A percentile compares a stretch with the other conserved stretches of the same genome.
Conservation (phyloP, 2,888 invertebrate genomes). For the Cephus pygmeus region DNA sequence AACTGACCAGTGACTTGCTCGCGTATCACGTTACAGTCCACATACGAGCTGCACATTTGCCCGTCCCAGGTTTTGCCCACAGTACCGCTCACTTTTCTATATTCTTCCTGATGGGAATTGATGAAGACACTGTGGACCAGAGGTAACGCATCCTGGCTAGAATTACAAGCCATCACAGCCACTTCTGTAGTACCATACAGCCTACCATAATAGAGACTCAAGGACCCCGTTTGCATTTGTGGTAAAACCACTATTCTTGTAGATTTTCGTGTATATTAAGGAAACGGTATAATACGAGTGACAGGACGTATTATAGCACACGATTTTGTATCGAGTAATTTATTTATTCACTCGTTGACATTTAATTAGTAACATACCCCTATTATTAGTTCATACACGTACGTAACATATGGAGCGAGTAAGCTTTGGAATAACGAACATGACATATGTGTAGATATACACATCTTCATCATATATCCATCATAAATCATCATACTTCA, state of each 20-base stretch:
- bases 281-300: background rate
- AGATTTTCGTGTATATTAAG: background rate
- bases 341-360: background rate
- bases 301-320: background rate
- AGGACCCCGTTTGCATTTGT: background rate
- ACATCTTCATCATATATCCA: too few relatives aligned
- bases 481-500: too few relatives aligned
- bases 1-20: slow-evolving; percentile 5
- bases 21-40: slow-evolving; percentile 17
- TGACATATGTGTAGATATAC: background rate
- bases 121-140: slow-evolving; percentile 26
- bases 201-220: background rate
- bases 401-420: background rate
- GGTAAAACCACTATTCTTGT: background rate
- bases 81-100: slow-evolving; percentile 16
- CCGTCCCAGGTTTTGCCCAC: slow-evolving; percentile 8
- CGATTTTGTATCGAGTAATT: background rate
- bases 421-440: background rate
- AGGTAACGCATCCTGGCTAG: background rate
- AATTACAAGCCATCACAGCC: background rate
- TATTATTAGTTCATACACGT: background rate
- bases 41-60: background rate
- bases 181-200: background rate
- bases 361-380: background rate
- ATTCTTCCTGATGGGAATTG: slow-evolving; percentile 35